A percentile compares a stretch with the other conserved stretches of the same genome.
Conservation (phyloP, 1,140 invertebrate species). For the Zophobas atratus region DNA sequence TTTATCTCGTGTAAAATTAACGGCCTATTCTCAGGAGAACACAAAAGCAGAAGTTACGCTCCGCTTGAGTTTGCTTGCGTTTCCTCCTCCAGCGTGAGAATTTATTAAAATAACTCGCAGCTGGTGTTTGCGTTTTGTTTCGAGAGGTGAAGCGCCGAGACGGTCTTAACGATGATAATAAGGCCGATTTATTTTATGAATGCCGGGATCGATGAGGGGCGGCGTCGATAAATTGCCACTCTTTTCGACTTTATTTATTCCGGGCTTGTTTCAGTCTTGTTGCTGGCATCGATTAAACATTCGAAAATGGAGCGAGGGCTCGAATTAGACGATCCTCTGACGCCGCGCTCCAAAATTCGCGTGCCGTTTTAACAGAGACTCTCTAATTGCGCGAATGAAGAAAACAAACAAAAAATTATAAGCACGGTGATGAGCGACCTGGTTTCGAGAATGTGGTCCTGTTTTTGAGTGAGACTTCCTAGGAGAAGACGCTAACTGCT, state of each 20-base stretch:
- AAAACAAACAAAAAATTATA: neutral
- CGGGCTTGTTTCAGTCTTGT: neutral
- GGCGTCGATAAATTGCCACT: neutral
- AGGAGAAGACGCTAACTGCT: no score
- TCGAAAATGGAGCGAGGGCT: conserved; percentile 18
- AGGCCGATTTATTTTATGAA: conserved; percentile 20
- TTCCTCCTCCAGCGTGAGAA: conserved; percentile 35
- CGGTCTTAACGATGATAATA: conserved; percentile 18
- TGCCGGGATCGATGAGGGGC: conserved; percentile 23
- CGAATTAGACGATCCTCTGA: conserved; percentile 6
- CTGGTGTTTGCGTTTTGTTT: conserved; percentile 31
- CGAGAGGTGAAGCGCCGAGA: conserved; percentile 12
- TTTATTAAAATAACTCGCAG: conserved; percentile 41
- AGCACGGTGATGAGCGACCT: neutral
- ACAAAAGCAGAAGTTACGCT: conserved; percentile 35
- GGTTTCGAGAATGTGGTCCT: no score
- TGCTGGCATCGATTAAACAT: conserved; percentile 30
- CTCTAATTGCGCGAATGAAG: conserved; percentile 14
- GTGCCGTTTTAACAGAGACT: neutral
- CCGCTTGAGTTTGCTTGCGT: conserved; percentile 17
- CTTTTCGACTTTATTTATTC: no score
- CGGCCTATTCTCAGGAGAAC: conserved; percentile 6
- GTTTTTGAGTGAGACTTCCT: no score
- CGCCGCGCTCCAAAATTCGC: conserved; percentile 7
- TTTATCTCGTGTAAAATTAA: conserved; percentile 10